A percentile compares a stretch with the other conserved stretches of the same genome.
phyloP scores from a whole-genome alignment of 2,888 invertebrate genomes.

The Epinotia demarniana region DNA sequence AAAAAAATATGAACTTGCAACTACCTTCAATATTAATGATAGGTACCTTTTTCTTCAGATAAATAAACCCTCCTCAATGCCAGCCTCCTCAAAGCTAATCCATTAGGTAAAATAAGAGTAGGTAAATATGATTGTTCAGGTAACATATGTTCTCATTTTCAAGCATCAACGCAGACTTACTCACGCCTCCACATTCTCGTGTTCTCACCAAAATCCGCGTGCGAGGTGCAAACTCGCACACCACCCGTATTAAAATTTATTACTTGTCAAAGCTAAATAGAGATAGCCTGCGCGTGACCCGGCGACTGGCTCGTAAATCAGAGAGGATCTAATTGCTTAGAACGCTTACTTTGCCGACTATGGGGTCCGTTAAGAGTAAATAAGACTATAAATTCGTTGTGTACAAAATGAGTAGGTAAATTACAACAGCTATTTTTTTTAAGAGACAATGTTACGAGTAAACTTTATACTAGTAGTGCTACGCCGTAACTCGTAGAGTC shows the following conservation, averaged over 20 bases:
- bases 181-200: neutral
- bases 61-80: too few relatives aligned
- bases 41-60: too few relatives aligned
- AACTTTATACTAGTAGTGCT: too few relatives aligned
- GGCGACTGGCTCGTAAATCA: conserved; percentile 80
- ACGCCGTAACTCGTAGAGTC: too few relatives aligned
- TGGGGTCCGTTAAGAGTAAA: conserved; percentile 51
- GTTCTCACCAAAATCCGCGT: conserved; percentile 38
- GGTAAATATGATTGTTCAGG: too few relatives aligned
- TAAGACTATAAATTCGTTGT: neutral
- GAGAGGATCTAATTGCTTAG: conserved; percentile 80
- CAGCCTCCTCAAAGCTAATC: too few relatives aligned
- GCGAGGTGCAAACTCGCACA: conserved; percentile 64
- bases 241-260: conserved; percentile 68
- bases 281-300: conserved; percentile 79
- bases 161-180: neutral
- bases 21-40: too few relatives aligned
- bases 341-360: conserved; percentile 68
- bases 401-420: neutral
- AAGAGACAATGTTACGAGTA: too few relatives aligned
- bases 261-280: conserved; percentile 74
- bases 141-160: neutral
- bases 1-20: too few relatives aligned
- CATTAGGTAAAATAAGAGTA: too few relatives aligned
- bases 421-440: too few relatives aligned